Evolutionary conservation across 2,888 invertebrate species (phyloP), one percentile per base, ranked within the genome.

Genomic region (Syritta pipiens): DNA sequence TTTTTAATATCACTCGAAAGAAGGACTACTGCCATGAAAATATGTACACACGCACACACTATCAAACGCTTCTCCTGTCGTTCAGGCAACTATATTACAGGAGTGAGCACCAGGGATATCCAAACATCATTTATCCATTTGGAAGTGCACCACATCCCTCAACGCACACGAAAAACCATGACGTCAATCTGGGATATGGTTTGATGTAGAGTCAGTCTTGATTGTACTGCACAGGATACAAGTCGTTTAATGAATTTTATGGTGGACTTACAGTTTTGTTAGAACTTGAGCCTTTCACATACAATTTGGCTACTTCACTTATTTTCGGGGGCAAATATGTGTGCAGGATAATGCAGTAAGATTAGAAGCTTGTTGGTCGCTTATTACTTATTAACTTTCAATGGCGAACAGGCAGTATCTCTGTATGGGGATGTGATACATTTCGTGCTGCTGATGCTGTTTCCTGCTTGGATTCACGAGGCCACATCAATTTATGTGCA

Each of bases 401-500:
- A 10, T n/a, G n/a, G n/a, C n/a, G 10, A 22, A 19, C 10, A 20
- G 17, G 22, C 24, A 22, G 2, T 10, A 30, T 40, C 30, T 19
- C 32, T 48, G 12, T 37, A 20, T 28, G 42, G 4, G 42, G 6
- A 60, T 24, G n/a, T n/a, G n/a, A n/a, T n/a, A n/a, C n/a, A n/a
- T n/a, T n/a, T n/a, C n/a, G n/a, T n/a, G n/a, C n/a, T n/a, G n/a
- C n/a, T n/a, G n/a, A n/a, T n/a, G n/a, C 32, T 28, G 26, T 4
- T 55, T n/a, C 28, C 28, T 28, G n/a, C 46, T 37, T 12, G 4
- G 46, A 30, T 42, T 24, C 22, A 35, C 6, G 6, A 5, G 24
- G 19, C 28, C 30, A 7, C 20, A 59, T 59, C 37, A 76, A 71
- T 62, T 71, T 71, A 76, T 76, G 69, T 71, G 75, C 69, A 76